These are phyloP conservation scores for Margaritifera margaritifera DNA, from an alignment of 2,888 invertebrate species.

Conservation along the genomic window DNA sequence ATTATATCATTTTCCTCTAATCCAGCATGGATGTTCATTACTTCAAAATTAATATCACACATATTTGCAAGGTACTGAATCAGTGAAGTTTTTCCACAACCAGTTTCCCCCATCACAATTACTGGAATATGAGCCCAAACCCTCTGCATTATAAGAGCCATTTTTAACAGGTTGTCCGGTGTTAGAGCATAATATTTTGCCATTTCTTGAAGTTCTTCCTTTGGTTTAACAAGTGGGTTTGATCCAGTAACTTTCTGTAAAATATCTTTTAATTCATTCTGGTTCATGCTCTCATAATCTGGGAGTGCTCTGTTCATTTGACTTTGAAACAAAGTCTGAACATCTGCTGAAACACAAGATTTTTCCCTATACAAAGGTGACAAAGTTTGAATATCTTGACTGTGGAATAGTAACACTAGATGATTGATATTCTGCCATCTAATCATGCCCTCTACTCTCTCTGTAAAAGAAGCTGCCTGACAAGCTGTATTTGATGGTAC, in stretches of 20 bases:
- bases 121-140: slow-evolving; percentile 47
- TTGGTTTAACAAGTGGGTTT: slow-evolving; percentile 13
- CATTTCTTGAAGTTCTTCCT: slow-evolving; percentile 12
- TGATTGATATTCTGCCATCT: slow-evolving; percentile 52
- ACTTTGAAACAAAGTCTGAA: slow-evolving; percentile 43
- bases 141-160: slow-evolving; percentile 46
- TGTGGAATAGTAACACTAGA: slow-evolving; percentile 46
- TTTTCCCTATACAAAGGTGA: slow-evolving; percentile 41
- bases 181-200: slow-evolving; percentile 44
- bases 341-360: slow-evolving; percentile 29
- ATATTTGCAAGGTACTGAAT: slow-evolving; percentile 46
- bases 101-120: slow-evolving; percentile 59
- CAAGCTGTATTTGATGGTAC: not conserved
- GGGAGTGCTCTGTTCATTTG: slow-evolving; percentile 37
- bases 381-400: slow-evolving; percentile 44
- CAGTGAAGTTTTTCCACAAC: slow-evolving; percentile 59
- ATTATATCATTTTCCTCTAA: slow-evolving; percentile 29
- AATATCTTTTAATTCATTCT: slow-evolving; percentile 26
- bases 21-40: slow-evolving; percentile 54
- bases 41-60: slow-evolving; percentile 38
- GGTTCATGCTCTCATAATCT: slow-evolving; percentile 24
- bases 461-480: not conserved
- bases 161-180: slow-evolving; percentile 54
- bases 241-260: slow-evolving; percentile 32
- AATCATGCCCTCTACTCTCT: slow-evolving; percentile 45